These are phyloP conservation scores for Heterodera filipjevi DNA, from an alignment of 2,888 invertebrate species.

Conservation along the genomic window DNA sequence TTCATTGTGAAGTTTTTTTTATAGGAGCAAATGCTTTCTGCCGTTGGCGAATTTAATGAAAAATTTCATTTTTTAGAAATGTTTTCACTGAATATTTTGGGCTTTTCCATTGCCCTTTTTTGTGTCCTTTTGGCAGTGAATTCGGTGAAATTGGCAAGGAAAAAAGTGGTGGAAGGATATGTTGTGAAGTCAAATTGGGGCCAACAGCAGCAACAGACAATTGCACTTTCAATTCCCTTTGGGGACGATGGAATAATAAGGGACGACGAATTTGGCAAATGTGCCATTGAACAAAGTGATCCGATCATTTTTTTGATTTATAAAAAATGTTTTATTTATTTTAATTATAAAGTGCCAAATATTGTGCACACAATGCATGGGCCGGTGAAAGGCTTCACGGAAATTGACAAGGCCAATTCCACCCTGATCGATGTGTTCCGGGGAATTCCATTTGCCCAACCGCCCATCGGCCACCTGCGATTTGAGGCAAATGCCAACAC, in stretches of 20 bases:
- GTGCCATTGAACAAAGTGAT: neutral
- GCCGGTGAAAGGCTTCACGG: neutral
- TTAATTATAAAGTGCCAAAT: neutral
- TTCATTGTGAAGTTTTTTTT: neutral
- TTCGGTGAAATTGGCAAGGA: neutral
- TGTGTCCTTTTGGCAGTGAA: neutral
- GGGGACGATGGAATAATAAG: neutral
- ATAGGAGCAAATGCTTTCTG: neutral
- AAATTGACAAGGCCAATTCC: neutral
- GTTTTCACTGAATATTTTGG: neutral
- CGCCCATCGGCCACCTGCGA: constrained; percentile 50
- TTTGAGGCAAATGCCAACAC: constrained; percentile 39
- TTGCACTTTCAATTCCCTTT: neutral
- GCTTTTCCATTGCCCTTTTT: neutral
- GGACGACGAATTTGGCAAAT: neutral
- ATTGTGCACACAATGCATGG: constrained; percentile 1
- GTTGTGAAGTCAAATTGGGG: neutral
- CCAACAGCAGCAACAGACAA: neutral
- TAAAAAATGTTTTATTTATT: neutral
- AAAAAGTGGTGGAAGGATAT: constrained; percentile 1
- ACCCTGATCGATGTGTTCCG: constrained; percentile 35
- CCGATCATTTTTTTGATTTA: neutral
- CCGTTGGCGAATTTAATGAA: neutral
- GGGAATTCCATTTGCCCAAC: constrained; percentile 50
- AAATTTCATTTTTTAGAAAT: neutral